Evolutionary conservation across 64 coral and sea anemone genomes (phyloP).

Genomic region (Catalaphyllia jardinei): DNA sequence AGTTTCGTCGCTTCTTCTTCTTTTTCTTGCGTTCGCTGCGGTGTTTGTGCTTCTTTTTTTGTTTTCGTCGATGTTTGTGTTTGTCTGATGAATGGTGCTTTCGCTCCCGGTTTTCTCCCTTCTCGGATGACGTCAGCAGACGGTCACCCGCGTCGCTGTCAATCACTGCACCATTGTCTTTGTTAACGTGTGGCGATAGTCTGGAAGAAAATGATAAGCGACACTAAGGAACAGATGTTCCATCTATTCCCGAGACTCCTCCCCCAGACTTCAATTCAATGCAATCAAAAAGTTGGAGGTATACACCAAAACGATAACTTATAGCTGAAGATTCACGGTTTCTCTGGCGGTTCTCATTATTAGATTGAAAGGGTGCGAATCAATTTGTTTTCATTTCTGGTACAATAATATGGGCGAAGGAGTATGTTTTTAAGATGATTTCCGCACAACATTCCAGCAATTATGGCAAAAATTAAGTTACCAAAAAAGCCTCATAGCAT

Average conservation of each 20-base stretch:
- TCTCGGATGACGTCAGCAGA: not conserved
- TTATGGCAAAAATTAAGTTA: too few species aligned
- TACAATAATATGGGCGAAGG: too few species aligned
- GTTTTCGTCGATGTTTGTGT: not conserved
- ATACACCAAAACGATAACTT: too few species aligned
- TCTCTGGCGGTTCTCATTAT: too few species aligned
- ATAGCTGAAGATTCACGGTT: too few species aligned
- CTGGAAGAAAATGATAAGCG: not conserved
- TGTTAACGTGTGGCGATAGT: not conserved
- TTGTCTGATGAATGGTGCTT: slow-evolving; percentile 25
- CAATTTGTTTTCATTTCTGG: too few species aligned
- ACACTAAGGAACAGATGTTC: not conserved
- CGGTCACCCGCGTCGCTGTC: not conserved
- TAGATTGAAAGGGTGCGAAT: too few species aligned
- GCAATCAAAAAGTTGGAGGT: too few species aligned
- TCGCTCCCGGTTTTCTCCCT: not conserved
- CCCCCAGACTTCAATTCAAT: not conserved
- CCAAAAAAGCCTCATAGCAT: too few species aligned
- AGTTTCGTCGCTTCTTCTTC: slow-evolving; percentile 21
- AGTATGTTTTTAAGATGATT: not conserved
- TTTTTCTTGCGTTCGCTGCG: slow-evolving; percentile 27
- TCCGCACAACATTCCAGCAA: too few species aligned
- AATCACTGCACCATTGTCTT: not conserved
- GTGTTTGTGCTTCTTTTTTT: slow-evolving; percentile 34
- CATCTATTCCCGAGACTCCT: too few species aligned